phyloP scores from a whole-genome alignment of 2,888 invertebrate species.

The Matsumyia berberina region DNA sequence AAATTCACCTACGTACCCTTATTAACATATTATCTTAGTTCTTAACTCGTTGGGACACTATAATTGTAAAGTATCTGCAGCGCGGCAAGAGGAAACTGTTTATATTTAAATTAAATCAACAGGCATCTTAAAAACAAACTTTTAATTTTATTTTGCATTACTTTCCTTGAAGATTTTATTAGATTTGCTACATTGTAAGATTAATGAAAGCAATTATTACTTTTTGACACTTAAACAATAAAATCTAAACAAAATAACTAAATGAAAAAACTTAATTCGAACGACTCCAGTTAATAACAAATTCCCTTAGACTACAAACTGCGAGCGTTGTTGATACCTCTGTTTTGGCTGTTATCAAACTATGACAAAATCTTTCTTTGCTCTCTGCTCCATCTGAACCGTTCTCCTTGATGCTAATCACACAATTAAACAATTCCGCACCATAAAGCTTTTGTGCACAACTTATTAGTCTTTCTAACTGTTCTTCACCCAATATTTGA shows the following conservation, averaged over 20 bases:
- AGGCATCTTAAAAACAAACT: background rate
- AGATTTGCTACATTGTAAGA: background rate
- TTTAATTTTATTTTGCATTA: constrained; percentile 15
- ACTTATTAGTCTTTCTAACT: constrained; percentile 80
- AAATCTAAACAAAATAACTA: background rate
- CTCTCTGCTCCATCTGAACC: constrained; percentile 80
- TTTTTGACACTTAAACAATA: background rate
- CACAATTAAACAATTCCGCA: constrained; percentile 77
- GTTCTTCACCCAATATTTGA: constrained; percentile 76
- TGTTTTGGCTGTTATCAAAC: constrained; percentile 60
- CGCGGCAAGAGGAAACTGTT: too few relatives aligned
- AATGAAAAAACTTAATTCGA: background rate
- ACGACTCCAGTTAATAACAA: constrained; percentile 76
- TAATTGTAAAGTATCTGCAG: too few relatives aligned
- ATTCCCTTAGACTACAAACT: constrained; percentile 76
- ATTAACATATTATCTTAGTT: too few relatives aligned
- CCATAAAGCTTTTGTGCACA: constrained; percentile 80
- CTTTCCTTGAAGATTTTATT: constrained; percentile 34
- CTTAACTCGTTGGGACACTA: too few relatives aligned
- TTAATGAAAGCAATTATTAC: constrained; percentile 1
- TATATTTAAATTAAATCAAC: too few relatives aligned
- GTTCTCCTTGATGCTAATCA: constrained; percentile 79
- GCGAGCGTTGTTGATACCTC: constrained; percentile 61
- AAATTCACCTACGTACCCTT: too few relatives aligned
- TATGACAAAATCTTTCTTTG: constrained; percentile 78